These are phyloP conservation scores for Yponomeuta plumbellus DNA, from an alignment of 2,888 invertebrate species.

Conservation along the genomic window DNA sequence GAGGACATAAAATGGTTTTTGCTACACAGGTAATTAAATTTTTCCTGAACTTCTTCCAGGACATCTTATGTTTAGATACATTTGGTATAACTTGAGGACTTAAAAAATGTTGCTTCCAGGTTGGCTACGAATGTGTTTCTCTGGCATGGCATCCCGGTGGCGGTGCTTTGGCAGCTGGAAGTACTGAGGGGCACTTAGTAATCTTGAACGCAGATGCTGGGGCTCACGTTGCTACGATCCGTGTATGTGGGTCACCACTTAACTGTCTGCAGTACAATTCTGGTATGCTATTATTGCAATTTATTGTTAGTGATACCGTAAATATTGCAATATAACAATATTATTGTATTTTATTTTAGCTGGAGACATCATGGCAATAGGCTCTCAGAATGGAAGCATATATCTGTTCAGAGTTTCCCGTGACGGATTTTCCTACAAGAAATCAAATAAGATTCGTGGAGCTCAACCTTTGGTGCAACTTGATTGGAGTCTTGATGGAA, in stretches of 20 bases:
- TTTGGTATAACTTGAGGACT: not conserved
- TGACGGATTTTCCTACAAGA: conserved; percentile 93
- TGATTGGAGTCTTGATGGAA: conserved; percentile 94
- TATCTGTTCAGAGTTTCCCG: conserved; percentile 86
- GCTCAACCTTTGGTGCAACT: conserved; percentile 89
- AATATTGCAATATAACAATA: not conserved
- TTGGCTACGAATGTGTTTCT: conserved; percentile 91
- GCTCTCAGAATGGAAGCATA: conserved; percentile 90
- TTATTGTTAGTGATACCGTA: not conserved
- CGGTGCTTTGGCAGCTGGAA: conserved; percentile 90
- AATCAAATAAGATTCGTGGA: conserved; percentile 91
- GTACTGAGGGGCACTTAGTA: conserved; percentile 91
- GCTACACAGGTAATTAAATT: conserved; percentile 81
- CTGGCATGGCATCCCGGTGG: conserved; percentile 92
- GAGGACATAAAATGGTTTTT: conserved; percentile 91
- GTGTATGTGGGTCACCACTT: conserved; percentile 91
- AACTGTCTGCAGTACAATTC: conserved; percentile 92
- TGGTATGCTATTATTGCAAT: conserved; percentile 70
- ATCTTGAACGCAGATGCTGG: conserved; percentile 92
- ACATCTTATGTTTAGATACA: not conserved
- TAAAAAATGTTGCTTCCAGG: conserved; percentile 51
- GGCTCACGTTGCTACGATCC: conserved; percentile 87
- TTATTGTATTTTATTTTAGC: conserved; percentile 66
- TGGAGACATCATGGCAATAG: conserved; percentile 91
- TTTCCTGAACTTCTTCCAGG: not conserved